Percentiles rank a stretch among this genome's conserved stretches.
Conservation (phyloP, 2,113 vertebrate genomes). For the Corythornis vintsioides region DNA sequence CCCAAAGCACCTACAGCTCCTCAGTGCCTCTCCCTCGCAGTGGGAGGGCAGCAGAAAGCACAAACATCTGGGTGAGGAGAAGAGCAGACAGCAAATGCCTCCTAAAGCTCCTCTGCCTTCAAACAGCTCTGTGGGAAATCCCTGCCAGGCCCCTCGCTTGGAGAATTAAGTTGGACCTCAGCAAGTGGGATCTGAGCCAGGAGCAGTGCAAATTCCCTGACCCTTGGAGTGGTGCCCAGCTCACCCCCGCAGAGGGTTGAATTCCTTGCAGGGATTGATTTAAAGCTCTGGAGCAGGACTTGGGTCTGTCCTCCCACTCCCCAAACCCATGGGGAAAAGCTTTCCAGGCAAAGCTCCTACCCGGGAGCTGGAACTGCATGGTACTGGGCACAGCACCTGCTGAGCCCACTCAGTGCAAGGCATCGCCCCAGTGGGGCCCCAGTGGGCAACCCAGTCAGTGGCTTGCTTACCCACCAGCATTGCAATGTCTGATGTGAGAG, state of each 20-base stretch:
- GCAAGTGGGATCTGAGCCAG: neutral
- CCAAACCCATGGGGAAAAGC: neutral
- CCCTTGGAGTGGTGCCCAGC: neutral
- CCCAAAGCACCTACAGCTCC: neutral
- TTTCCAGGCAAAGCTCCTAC: neutral
- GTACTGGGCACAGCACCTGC: fast-evolving
- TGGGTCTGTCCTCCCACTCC: neutral
- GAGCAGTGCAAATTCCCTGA: neutral
- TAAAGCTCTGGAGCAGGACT: neutral
- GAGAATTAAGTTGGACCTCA: neutral
- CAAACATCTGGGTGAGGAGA: neutral
- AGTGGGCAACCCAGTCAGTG: neutral
- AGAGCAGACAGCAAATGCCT: neutral
- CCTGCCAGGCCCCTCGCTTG: neutral
- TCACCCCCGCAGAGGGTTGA: fast-evolving
- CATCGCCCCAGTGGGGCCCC: neutral
- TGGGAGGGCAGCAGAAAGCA: neutral
- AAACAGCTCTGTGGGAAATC: neutral
- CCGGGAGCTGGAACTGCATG: fast-evolving
- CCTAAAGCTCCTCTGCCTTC: neutral
- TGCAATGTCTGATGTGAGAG: fast-evolving
- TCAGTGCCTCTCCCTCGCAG: neutral
- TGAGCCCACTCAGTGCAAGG: neutral
- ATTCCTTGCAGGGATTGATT: neutral
- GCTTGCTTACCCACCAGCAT: neutral